Percentiles rank a stretch among this genome's conserved stretches.
These are phyloP conservation scores for Doryteuthis pealeii DNA, from an alignment of 1,140 invertebrate genomes.

Conservation along the genomic window DNA sequence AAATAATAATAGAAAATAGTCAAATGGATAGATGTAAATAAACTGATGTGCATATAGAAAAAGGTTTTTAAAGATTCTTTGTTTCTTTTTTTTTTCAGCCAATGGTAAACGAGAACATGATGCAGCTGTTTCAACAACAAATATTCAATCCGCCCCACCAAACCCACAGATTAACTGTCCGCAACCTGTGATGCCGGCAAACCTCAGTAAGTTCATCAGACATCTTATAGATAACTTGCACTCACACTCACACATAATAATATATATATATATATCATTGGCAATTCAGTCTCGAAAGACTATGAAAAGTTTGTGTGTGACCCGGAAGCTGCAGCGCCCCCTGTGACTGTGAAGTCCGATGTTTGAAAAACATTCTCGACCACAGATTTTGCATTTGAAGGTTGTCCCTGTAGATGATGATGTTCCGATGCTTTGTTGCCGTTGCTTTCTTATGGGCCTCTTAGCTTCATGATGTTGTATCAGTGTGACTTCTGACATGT, in stretches of 20 bases:
- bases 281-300: neutral
- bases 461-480: no score
- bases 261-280: neutral
- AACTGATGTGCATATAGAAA: no score
- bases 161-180: neutral
- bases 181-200: neutral
- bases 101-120: neutral
- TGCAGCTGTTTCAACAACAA: neutral
- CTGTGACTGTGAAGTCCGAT: neutral
- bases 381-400: no score
- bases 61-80: no score
- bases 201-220: neutral
- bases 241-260: neutral
- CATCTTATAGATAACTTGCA: neutral
- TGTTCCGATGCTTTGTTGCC: no score
- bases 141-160: neutral
- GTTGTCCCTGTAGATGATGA: no score
- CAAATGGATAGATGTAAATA: no score
- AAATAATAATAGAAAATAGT: no score
- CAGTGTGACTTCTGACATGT: no score
- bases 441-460: no score
- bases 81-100: neutral
- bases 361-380: no score
- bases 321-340: no score
- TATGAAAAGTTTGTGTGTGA: neutral